Conservation (phyloP, 2,113 vertebrate species). For the Hirundichthys speculiger region DNA sequence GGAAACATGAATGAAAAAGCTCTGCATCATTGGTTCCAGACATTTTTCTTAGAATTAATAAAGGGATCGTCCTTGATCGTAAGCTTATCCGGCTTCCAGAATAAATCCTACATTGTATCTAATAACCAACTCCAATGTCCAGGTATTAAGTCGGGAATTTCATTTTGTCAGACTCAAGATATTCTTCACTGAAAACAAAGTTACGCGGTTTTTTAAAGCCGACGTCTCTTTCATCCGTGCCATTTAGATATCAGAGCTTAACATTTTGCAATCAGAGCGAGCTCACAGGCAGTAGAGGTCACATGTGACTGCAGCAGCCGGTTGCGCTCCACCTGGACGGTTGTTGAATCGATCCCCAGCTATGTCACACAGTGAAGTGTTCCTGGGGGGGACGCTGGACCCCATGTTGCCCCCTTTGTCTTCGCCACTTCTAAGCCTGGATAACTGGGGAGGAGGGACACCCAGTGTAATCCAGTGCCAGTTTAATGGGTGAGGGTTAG, state of each 20-base stretch:
- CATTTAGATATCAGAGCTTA: neutral
- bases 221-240: neutral
- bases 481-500: no score
- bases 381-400: no score
- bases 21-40: neutral
- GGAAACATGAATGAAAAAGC: no score
- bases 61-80: neutral
- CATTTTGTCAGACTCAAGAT: constrained; percentile 9
- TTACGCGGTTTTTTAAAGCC: constrained; percentile 19
- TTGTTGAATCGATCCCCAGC: no score
- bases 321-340: no score
- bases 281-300: neutral
- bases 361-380: no score
- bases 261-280: neutral
- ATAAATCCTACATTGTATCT: neutral
- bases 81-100: neutral
- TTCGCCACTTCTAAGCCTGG: no score
- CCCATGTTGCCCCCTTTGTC: no score
- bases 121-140: neutral
- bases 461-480: no score
- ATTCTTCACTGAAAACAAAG: constrained; percentile 3
- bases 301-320: no score
- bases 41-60: neutral
- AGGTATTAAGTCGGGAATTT: constrained; percentile 13
- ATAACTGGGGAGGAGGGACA: no score